Evolutionary conservation across 2,797 vertebrate species (phyloP), one percentile per base, ranked within the genome.

Genomic region (Phrynocephalus guinanensis): DNA sequence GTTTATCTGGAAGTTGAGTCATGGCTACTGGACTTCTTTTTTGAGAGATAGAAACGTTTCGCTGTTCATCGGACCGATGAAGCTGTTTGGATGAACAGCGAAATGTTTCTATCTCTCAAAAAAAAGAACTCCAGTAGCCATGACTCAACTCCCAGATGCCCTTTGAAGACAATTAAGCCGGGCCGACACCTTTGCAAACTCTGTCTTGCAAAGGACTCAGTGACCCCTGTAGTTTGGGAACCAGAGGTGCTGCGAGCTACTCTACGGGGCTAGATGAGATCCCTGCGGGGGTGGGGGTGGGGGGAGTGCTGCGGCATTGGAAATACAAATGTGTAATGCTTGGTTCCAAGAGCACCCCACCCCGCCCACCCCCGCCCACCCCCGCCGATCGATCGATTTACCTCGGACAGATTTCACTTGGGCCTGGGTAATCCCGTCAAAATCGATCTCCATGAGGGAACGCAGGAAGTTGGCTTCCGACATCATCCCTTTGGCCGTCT

Each of bases 401-500:
- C 99, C 97, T 97, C 96, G 96, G 89, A 99, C 97, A 0, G 97
- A 97, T 89, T 97, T 98, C 80, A 99, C 97, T 90, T 99, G 98
- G 90, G 92, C 87, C 84, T 96, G 93, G 10, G 85, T 93, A 91
- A 99, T 98, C 7, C 95, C 90, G 89, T 99, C 98, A 73, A 98
- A 99, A 86, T 99, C 98, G 1, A 99, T 97, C 9, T 99, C 98
- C 98, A 98, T 97, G 76, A 99, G 96, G 0, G 97, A 97, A 6
- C 97, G 95, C 92, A 99, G 96, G 96, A 99, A 99, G 91, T 98
- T 99, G 0, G 97, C 95, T 93, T 99, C 99, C 0, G 99, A 99
- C 98, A 99, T 99, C 99, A 99, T 99, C 33, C 97, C 98, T 87
- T 98, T 99, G 92, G 98, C 99, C 0, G 97, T 93, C 91, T 98